Evolutionary conservation across 2,113 vertebrate genomes (phyloP).

Genomic region (Gavialis gangeticus): DNA sequence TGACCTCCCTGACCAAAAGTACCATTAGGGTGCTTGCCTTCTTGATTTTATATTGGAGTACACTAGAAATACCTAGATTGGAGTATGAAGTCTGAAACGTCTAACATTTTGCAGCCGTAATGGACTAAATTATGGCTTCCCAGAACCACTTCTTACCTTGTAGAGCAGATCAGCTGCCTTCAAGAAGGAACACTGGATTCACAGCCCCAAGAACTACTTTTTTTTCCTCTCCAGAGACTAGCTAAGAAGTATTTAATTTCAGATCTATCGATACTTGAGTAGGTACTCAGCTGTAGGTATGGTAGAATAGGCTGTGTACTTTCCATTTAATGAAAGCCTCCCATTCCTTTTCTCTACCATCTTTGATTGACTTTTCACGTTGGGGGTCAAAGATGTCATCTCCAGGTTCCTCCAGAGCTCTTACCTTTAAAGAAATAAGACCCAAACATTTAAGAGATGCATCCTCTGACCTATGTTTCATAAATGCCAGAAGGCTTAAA

Average conservation of each 20-base stretch:
- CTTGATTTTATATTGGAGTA: not conserved
- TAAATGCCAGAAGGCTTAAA: not conserved
- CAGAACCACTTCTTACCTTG: not conserved
- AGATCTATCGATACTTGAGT: not conserved
- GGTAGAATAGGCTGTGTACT: not conserved
- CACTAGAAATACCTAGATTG: not conserved
- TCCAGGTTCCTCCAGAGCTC: not conserved
- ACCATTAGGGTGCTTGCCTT: not conserved
- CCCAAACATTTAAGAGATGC: rapidly evolving
- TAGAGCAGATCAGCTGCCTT: not conserved
- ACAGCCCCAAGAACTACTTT: not conserved
- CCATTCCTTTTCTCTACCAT: not conserved
- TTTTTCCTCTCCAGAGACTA: not conserved
- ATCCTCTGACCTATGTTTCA: not conserved
- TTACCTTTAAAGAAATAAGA: not conserved
- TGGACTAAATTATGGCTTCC: not conserved
- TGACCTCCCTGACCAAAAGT: not conserved
- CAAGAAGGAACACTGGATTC: not conserved
- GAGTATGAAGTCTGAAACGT: not conserved
- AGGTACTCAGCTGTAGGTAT: not conserved
- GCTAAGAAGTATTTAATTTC: not conserved
- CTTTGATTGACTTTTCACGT: not conserved
- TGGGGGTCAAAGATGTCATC: not conserved
- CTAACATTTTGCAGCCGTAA: not conserved
- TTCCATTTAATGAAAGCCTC: not conserved